Base-by-base conservation (phyloP, 92 coral and sea anemone species). In the Bergia puertoricense region DNA sequence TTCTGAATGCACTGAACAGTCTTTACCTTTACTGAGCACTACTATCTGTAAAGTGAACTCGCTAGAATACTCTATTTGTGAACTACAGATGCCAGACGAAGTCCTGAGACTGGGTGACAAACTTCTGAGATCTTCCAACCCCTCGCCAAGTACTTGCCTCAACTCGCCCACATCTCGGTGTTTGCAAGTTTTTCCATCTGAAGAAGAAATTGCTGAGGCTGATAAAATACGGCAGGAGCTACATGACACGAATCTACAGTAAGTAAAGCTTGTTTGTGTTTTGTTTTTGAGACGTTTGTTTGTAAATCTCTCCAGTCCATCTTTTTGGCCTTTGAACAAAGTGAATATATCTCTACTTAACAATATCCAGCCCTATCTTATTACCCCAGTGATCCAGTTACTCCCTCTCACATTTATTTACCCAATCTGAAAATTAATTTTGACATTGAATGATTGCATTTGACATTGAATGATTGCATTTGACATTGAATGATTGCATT, bases 81-180 rank as follows among this genome's bases (percentile, higher is more conserved):
- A 1, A 83, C 86, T 8, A 44, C 50, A 96, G 96, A 92, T 96
- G 14, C 91, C 99, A 37, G 95, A 90, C 79, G 85, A 88, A 46
- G 96, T 96, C 18, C 92, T 90, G 22, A 91, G 89, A 42, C 90
- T 83, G 36, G 99, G 94, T n/a, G 85, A 86, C 46, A 85, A 83
- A 22, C 86, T 96, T 14, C 85, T 96, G 69, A 79, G 76, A 2
- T 85, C 97, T 39, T 80, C 91, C 72, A 85, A 65, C 46, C 98
- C 97, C 54, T 73, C 76, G 36, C 93, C 94, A 22, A 45, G 56
- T 37, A 79, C 91, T 13, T 44, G 48, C 73, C 89, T 89, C 39
- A 79, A 86, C 71, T 85, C 86, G n/a, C 66, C 85, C 7, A 6
- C 39, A 20, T 15, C 44, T 1, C 48, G 15, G 13, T 44, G 40